Evolutionary conservation across 2,797 vertebrate genomes (phyloP), one percentile per base, ranked within the genome.

Genomic region (Rachycentron canadum): DNA sequence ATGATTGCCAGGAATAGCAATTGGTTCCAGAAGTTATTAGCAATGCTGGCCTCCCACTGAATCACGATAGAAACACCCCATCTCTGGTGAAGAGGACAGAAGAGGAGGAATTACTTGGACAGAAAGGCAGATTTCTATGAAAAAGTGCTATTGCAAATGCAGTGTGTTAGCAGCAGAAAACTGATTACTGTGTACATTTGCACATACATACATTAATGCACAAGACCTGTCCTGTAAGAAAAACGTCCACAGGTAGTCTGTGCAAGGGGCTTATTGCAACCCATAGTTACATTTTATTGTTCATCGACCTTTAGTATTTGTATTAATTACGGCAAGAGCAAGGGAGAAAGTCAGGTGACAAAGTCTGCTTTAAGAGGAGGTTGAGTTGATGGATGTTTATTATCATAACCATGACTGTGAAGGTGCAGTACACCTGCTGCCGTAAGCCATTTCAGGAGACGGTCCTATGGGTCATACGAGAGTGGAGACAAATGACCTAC

Each of bases 21-120:
- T 75, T 91, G 88, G 86, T 88, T 91, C 84, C 88, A 87, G 78
- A 84, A 79, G 81, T 90, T 89, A 92, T 89, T 90, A 89, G 81
- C 72, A 43, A 73, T 71, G 78, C 61, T 23, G 53, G 47, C 55
- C 62, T 84, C 76, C 79, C 60, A 47, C 78, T 59, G 76, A 88
- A 88, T 73, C 69, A 63, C 57, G 65, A 86, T 60, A 79, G 86
- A 85, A 79, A 86, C 75, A 67, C 63, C 75, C 49, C 26, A 25
- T 76, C 69, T 69, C 36, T 25, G 26, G 58, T 59, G 62, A 25
- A 36, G 75, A 57, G 67, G 80, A 81, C 62, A 81, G 82, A 70
- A 73, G 43, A 60, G 40, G 73, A 50, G 25, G 38, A 66, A 81
- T 62, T 13, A 50, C 40, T 14, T 8, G 59, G 52, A 30, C 17